Evolutionary conservation across 2,797 vertebrate genomes (phyloP).

Genomic region (Anguilla anguilla): DNA sequence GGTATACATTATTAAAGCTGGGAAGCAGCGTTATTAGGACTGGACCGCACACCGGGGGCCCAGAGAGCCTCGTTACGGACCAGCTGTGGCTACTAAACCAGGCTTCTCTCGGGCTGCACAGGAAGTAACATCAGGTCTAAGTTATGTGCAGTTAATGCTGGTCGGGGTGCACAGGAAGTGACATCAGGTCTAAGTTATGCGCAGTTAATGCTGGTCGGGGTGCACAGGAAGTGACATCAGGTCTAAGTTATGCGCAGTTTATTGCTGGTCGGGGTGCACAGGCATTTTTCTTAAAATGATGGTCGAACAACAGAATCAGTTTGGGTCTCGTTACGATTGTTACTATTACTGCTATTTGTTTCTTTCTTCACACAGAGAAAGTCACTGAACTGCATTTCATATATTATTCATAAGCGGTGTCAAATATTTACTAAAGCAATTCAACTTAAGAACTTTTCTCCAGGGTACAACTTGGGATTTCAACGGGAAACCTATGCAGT

Average conservation of each 20-base stretch:
- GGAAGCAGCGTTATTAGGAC: neutral
- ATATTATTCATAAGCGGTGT: neutral
- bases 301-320: neutral
- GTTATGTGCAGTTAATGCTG: too few species aligned
- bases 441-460: neutral
- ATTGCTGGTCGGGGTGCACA: neutral
- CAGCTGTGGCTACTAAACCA: neutral
- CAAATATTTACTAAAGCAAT: neutral
- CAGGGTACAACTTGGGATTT: neutral
- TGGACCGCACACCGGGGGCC: neutral
- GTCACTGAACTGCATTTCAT: neutral
- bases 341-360: neutral
- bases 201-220: too few species aligned
- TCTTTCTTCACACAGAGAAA: neutral
- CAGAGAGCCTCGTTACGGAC: neutral
- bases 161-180: too few species aligned
- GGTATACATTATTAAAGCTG: neutral
- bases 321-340: neutral
- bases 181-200: too few species aligned
- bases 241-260: neutral
- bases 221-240: too few species aligned
- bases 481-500: neutral
- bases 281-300: neutral
- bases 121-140: neutral
- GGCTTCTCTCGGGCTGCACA: neutral